These are phyloP conservation scores for Cinara cedri DNA, from an alignment of 2,888 invertebrate genomes.

Conservation along the genomic window DNA sequence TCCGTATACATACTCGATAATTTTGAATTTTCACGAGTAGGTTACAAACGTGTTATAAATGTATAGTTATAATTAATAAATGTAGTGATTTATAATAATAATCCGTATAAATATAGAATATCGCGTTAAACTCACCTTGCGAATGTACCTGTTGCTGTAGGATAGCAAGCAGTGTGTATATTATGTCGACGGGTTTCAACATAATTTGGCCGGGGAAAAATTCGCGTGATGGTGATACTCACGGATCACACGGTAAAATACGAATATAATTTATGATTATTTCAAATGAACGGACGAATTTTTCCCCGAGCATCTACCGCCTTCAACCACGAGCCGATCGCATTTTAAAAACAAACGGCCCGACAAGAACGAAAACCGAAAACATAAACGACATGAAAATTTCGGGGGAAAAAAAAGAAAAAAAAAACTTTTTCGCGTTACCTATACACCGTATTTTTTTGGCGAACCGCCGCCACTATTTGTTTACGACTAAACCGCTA, in stretches of 20 bases:
- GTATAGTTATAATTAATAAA: too few relatives aligned
- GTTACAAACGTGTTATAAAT: too few relatives aligned
- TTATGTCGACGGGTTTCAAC: constrained; percentile 27
- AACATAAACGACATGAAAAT: too few relatives aligned
- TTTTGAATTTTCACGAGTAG: background rate
- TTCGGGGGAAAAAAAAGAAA: too few relatives aligned
- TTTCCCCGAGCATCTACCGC: constrained; percentile 7
- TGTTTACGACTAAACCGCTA: constrained; percentile 51
- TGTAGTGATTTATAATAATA: too few relatives aligned
- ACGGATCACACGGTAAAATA: too few relatives aligned
- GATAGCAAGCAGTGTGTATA: constrained; percentile 40
- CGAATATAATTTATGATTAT: too few relatives aligned
- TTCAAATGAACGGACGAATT: constrained; percentile 5
- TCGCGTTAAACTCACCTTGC: constrained; percentile 23
- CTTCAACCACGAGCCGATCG: background rate
- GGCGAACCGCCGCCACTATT: constrained; percentile 46
- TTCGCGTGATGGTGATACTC: background rate
- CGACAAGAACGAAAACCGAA: too few relatives aligned
- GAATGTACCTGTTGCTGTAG: constrained; percentile 43
- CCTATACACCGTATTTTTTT: background rate
- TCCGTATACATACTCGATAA: too few relatives aligned
- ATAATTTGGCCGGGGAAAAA: constrained; percentile 16
- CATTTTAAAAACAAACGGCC: too few relatives aligned
- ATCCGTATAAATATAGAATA: too few relatives aligned
- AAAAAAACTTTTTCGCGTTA: too few relatives aligned